Percentiles rank a stretch among this genome's conserved stretches.
Evolutionary conservation across 2,888 invertebrate species (phyloP).

Genomic region (Eupelmus urozonus): DNA sequence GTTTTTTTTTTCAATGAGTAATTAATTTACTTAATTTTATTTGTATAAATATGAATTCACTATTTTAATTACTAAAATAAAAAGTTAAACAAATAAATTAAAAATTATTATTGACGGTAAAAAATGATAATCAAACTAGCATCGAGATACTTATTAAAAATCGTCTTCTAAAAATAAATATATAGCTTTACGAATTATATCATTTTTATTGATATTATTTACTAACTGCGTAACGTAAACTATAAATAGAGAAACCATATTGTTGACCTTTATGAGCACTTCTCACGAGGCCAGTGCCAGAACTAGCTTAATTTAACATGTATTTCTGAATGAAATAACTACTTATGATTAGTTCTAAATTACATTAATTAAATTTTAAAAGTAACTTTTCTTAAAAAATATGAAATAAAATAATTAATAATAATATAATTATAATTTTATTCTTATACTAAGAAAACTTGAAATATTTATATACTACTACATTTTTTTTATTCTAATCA

Average conservation of each 20-base stretch:
- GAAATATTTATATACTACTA: no score
- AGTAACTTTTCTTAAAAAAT: no score
- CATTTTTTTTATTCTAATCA: no score
- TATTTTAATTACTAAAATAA: no score
- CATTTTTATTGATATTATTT: constrained; percentile 36
- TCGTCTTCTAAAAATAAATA: no score
- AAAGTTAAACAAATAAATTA: no score
- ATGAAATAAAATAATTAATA: background rate
- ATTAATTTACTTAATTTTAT: no score
- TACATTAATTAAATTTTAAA: background rate
- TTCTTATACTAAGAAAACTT: no score
- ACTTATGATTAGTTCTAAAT: background rate
- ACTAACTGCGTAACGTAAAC: constrained; percentile 24
- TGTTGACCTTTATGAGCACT: constrained; percentile 34
- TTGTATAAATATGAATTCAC: no score
- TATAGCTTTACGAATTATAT: constrained; percentile 16
- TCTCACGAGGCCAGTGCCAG: constrained; percentile 26
- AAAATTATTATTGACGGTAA: background rate
- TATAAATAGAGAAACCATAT: constrained; percentile 46
- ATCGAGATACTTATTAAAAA: background rate
- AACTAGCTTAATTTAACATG: background rate
- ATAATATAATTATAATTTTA: no score
- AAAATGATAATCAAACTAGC: background rate
- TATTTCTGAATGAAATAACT: no score
- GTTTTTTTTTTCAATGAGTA: no score